These are phyloP conservation scores for Cydia pomonella DNA, from an alignment of 1,140 invertebrate genomes.

Conservation along the genomic window DNA sequence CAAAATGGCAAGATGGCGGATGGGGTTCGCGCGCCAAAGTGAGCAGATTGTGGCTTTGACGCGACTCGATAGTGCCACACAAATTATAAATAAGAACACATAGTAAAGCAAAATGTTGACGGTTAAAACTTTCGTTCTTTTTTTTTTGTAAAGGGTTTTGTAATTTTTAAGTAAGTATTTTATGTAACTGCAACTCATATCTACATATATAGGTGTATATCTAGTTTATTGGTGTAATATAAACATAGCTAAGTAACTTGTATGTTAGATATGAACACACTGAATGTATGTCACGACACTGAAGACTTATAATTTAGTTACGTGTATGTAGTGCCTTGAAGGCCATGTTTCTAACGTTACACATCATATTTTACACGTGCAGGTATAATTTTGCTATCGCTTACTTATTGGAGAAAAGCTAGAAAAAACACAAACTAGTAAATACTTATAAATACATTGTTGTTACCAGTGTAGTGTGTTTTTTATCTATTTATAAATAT, in stretches of 20 bases:
- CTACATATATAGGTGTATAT: too few relatives aligned
- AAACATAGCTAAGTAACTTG: too few relatives aligned
- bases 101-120: constrained; percentile 44
- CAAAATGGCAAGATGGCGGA: constrained; percentile 65
- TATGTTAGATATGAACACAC: background rate
- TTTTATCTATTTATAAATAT: too few relatives aligned
- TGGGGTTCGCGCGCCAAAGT: constrained; percentile 45
- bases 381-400: background rate
- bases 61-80: constrained; percentile 57
- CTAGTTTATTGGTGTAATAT: too few relatives aligned
- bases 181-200: too few relatives aligned
- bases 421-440: too few relatives aligned
- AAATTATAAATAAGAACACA: background rate
- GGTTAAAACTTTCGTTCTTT: constrained; percentile 59
- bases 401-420: background rate
- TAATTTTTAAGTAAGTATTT: too few relatives aligned
- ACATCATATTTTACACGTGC: background rate
- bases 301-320: constrained; percentile 26
- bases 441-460: too few relatives aligned
- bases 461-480: too few relatives aligned
- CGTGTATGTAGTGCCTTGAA: background rate
- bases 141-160: too few relatives aligned
- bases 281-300: background rate
- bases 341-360: background rate
- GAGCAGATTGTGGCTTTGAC: constrained; percentile 62